Evolutionary conservation across 2,113 vertebrate species (phyloP), one percentile per base, ranked within the genome.

Genomic region (Procavia capensis): DNA sequence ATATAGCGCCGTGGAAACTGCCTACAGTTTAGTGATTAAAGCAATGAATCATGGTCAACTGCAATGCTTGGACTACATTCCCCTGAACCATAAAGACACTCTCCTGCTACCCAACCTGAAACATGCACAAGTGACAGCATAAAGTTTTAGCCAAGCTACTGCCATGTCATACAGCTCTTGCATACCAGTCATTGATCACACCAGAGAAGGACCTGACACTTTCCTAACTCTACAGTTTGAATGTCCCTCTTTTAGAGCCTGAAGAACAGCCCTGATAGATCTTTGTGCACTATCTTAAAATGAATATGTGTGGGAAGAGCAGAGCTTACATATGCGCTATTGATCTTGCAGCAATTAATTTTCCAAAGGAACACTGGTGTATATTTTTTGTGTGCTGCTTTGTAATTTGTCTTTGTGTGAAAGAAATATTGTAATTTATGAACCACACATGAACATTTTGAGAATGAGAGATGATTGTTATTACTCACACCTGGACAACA

Each of bases 1-100:
- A 22, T 9, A 96, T 81, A 87, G 9, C 16, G 80, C 47, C 36
- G 29, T 64, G 86, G 82, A 92, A 96, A 85, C 29, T 59, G 45
- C 22, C 41, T 47, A 36, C 27, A 34, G 57, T 27, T 16, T n/a
- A 78, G 41, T 59, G 43, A 76, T 24, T 90, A 41, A 74, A n/a
- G 66, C 16, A 59, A 84, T 90, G 82, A 76, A 16, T 78, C 83
- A 85, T 2, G 0, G 63, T 20, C 66, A 91, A 41, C 31, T 72
- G 13, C 57, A 88, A 84, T 47, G 31, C 34, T 87, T 80, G 59
- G 27, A 72, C 20, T 24, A 29, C 16, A 25, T 4, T 19, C 8
- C 25, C 22, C 41, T 13, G 41, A 81, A 74, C 39, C 36, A 72
- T 2, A 5, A 41, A 54, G 19, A 4, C 7, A 43, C 27, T 54